These are phyloP conservation scores for Agriotes lineatus DNA, from an alignment of 2,888 invertebrate genomes.

Conservation along the genomic window DNA sequence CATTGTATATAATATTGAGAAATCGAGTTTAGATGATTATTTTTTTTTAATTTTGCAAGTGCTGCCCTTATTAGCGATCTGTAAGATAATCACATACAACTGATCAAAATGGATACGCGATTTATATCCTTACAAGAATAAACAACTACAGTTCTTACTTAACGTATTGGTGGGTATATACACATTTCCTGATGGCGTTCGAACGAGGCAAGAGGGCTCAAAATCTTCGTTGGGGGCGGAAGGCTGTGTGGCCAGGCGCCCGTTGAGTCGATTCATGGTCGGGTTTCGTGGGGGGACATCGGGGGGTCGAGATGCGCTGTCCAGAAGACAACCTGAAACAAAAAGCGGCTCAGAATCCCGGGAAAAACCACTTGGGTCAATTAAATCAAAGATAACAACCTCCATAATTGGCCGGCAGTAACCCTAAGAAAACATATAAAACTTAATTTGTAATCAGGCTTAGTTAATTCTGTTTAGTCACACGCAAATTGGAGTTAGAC, in stretches of 20 bases:
- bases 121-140: background rate
- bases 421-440: conserved; percentile 24
- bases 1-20: no score
- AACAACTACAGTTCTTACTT: conserved; percentile 27
- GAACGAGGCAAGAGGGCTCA: conserved; percentile 90
- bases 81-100: no score
- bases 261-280: conserved; percentile 92
- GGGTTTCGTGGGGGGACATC: conserved; percentile 93
- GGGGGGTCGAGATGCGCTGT: conserved; percentile 84
- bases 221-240: conserved; percentile 78
- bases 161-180: conserved; percentile 88
- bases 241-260: conserved; percentile 86
- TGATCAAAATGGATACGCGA: background rate
- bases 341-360: conserved; percentile 30
- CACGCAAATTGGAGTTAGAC: conserved; percentile 34
- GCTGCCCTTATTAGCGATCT: no score
- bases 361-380: background rate
- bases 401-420: conserved; percentile 3
- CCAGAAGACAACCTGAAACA: conserved; percentile 86
- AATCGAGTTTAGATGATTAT: no score
- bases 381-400: background rate
- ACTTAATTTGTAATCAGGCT: conserved; percentile 24
- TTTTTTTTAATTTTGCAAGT: no score
- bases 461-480: conserved; percentile 33
- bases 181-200: conserved; percentile 93